Evolutionary conservation across 2,888 invertebrate species (phyloP).

Genomic region (Parnassius mnemosyne): DNA sequence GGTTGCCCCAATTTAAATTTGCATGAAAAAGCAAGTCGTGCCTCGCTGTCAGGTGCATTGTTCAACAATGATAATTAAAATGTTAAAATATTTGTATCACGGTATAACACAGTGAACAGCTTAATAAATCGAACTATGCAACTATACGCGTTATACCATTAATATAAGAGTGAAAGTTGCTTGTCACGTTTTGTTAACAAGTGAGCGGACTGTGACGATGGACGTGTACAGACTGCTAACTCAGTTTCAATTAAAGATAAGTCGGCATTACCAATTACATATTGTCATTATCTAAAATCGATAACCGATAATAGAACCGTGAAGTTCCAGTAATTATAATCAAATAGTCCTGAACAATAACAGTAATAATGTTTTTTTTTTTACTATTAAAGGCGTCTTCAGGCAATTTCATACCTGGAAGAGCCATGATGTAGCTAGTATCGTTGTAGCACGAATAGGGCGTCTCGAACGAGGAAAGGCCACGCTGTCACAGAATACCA

Average conservation of each 20-base stretch:
- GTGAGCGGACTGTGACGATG: constrained; percentile 8
- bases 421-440: too few species aligned
- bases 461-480: too few species aligned
- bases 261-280: constrained; percentile 25
- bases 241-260: constrained; percentile 21
- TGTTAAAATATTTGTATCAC: constrained; percentile 21
- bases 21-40: constrained; percentile 12
- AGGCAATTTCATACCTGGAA: too few species aligned
- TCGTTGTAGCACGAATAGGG: too few species aligned
- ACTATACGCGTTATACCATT: constrained; percentile 6
- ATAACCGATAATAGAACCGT: constrained; percentile 41
- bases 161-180: constrained; percentile 16
- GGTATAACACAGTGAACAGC: constrained; percentile 3
- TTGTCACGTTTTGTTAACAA: constrained; percentile 11
- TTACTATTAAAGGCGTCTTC: too few species aligned
- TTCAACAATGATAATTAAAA: constrained; percentile 24
- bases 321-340: constrained; percentile 34
- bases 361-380: too few species aligned
- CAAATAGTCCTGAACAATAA: neutral
- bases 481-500: too few species aligned
- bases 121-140: constrained; percentile 5
- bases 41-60: constrained; percentile 12
- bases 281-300: constrained; percentile 31
- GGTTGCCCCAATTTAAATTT: constrained; percentile 2
- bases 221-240: constrained; percentile 16